Evolutionary conservation across 64 coral and sea anemone species (phyloP).

Genomic region (Dendrophyllia cribrosa): DNA sequence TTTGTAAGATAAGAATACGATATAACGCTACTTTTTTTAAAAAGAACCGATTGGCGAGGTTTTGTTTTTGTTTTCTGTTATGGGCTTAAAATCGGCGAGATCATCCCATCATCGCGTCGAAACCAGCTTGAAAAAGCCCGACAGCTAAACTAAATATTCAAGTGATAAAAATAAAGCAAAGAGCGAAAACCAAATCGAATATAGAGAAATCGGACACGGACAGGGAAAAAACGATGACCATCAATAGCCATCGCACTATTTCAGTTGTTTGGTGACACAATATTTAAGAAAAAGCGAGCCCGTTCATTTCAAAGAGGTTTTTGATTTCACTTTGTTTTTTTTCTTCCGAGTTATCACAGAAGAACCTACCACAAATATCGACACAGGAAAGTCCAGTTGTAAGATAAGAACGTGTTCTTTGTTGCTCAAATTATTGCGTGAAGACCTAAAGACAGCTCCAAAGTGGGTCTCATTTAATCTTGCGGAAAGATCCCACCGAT

Average conservation of each 20-base stretch:
- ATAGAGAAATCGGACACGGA: background rate
- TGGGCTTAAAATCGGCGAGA: background rate
- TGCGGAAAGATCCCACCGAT: conserved; percentile 29
- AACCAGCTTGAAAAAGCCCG: background rate
- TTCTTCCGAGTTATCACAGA: background rate
- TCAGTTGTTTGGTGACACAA: background rate
- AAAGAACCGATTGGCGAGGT: background rate
- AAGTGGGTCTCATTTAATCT: conserved; percentile 30
- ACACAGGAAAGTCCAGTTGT: background rate
- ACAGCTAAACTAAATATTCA: background rate
- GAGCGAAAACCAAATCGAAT: background rate
- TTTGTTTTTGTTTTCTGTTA: background rate
- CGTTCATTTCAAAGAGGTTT: background rate
- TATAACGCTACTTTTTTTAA: background rate
- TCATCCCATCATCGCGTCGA: background rate
- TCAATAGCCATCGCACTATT: no score
- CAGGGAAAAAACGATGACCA: no score
- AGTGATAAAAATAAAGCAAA: background rate
- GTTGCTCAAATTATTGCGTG: conserved; percentile 1
- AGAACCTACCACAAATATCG: background rate
- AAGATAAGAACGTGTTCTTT: conserved; percentile 9
- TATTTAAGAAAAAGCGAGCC: background rate
- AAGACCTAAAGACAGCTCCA: background rate
- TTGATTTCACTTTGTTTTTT: background rate
- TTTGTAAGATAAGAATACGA: background rate